Evolutionary conservation across 2,888 invertebrate species (phyloP).

Genomic region (Pocota personata): DNA sequence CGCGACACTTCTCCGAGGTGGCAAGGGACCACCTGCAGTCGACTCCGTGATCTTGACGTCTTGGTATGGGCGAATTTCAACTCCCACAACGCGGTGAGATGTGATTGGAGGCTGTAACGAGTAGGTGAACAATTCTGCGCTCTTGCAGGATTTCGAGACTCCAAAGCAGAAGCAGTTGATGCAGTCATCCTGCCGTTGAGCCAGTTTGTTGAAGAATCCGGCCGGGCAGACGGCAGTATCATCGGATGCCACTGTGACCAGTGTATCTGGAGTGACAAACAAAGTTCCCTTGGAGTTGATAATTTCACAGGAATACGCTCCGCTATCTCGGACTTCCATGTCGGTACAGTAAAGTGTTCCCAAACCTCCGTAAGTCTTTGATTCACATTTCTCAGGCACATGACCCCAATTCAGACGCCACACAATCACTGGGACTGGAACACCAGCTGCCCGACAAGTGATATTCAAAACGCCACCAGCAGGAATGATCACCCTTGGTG

Average conservation of each 20-base stretch:
- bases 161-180: slow-evolving; percentile 99
- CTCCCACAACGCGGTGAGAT: slow-evolving; percentile 85
- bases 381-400: slow-evolving; percentile 90
- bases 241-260: slow-evolving; percentile 88
- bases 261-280: slow-evolving; percentile 95
- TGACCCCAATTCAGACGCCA: slow-evolving; percentile 99
- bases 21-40: too few relatives aligned
- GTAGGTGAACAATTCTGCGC: slow-evolving; percentile 92
- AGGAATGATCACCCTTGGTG: slow-evolving; percentile 88
- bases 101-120: slow-evolving; percentile 87
- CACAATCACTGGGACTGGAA: slow-evolving; percentile 94
- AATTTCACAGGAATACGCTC: slow-evolving; percentile 99
- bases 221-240: slow-evolving; percentile 85
- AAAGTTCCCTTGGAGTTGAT: slow-evolving; percentile 93
- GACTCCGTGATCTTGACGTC: slow-evolving; percentile 79
- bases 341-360: slow-evolving; percentile 92
- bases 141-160: slow-evolving; percentile 91
- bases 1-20: too few relatives aligned
- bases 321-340: slow-evolving; percentile 88
- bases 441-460: slow-evolving; percentile 93
- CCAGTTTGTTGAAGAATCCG: slow-evolving; percentile 92
- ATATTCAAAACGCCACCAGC: slow-evolving; percentile 90
- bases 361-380: slow-evolving; percentile 89
- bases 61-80: slow-evolving; percentile 80
- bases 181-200: slow-evolving; percentile 89